Percentiles rank a stretch among this genome's conserved stretches.
Evolutionary conservation across 2,888 invertebrate species (phyloP).

Genomic region (Andrena marginata): DNA sequence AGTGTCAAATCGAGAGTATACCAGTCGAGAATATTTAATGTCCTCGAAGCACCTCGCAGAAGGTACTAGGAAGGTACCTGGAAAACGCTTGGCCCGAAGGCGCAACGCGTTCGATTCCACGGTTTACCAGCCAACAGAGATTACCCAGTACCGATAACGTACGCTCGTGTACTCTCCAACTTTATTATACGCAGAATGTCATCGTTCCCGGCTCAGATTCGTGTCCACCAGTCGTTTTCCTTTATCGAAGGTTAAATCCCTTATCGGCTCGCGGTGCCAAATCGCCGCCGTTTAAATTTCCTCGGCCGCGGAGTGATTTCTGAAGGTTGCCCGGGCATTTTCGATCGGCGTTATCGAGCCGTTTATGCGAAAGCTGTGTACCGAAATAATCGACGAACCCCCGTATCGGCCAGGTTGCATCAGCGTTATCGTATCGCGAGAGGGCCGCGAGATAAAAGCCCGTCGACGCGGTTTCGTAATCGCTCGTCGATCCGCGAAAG

Average conservation of each 20-base stretch:
- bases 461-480: slow-evolving; percentile 55
- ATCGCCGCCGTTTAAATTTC: slow-evolving; percentile 1
- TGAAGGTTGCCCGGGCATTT: not conserved
- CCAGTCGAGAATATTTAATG: slow-evolving; percentile 50
- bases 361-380: slow-evolving; percentile 33
- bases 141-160: slow-evolving; percentile 59
- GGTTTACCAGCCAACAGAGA: slow-evolving; percentile 42
- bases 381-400: slow-evolving; percentile 21
- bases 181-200: slow-evolving; percentile 60
- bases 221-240: slow-evolving; percentile 29
- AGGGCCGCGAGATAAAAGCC: slow-evolving; percentile 19
- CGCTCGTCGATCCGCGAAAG: slow-evolving; percentile 35
- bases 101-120: slow-evolving; percentile 37
- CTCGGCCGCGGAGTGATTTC: not conserved
- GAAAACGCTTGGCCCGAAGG: slow-evolving; percentile 12
- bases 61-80: slow-evolving; percentile 32
- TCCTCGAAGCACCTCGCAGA: not conserved
- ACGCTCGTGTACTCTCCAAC: slow-evolving; percentile 55
- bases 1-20: slow-evolving; percentile 13
- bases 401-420: slow-evolving; percentile 34
- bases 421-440: slow-evolving; percentile 42
- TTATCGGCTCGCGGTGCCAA: slow-evolving; percentile 29
- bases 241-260: slow-evolving; percentile 7
- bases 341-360: slow-evolving; percentile 16
- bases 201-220: slow-evolving; percentile 64